Evolutionary conservation across 2,113 vertebrate species (phyloP).

Genomic region (Hemiscyllium ocellatum): DNA sequence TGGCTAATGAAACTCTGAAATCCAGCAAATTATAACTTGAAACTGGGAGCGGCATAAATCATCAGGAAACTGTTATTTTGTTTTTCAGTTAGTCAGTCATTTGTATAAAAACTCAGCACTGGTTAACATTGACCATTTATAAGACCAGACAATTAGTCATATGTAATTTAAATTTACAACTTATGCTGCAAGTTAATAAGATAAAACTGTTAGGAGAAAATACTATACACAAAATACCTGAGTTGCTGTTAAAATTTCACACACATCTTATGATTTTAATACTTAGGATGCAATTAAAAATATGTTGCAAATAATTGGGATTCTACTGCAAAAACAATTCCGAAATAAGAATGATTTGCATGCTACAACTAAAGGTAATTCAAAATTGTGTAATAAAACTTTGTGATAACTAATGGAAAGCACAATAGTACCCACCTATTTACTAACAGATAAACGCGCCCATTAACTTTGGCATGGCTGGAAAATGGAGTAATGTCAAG

Average conservation of each 20-base stretch:
- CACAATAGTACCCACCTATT: conserved; percentile 91
- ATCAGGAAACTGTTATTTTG: too few relatives aligned
- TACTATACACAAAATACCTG: too few relatives aligned
- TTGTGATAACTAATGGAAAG: conserved; percentile 46
- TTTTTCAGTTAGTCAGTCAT: not conserved
- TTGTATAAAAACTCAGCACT: not conserved
- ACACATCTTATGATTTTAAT: not conserved
- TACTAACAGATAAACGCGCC: conserved; percentile 95
- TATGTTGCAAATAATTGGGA: conserved; percentile 15
- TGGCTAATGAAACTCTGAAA: not conserved
- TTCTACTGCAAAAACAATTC: not conserved
- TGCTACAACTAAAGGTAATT: not conserved
- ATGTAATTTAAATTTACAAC: not conserved
- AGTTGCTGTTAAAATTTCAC: not conserved
- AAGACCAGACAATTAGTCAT: not conserved
- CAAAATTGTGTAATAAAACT: not conserved
- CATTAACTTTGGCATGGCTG: conserved; percentile 97
- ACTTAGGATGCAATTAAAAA: not conserved
- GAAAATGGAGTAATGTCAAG: conserved; percentile 54
- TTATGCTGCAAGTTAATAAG: not conserved
- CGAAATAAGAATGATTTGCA: conserved; percentile 15
- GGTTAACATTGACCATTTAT: not conserved
- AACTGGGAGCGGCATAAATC: not conserved
- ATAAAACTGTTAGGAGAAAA: not conserved
- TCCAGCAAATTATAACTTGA: not conserved